These are phyloP conservation scores for Temnothorax longispinosus DNA, from an alignment of 1,140 invertebrate species.

Conservation along the genomic window DNA sequence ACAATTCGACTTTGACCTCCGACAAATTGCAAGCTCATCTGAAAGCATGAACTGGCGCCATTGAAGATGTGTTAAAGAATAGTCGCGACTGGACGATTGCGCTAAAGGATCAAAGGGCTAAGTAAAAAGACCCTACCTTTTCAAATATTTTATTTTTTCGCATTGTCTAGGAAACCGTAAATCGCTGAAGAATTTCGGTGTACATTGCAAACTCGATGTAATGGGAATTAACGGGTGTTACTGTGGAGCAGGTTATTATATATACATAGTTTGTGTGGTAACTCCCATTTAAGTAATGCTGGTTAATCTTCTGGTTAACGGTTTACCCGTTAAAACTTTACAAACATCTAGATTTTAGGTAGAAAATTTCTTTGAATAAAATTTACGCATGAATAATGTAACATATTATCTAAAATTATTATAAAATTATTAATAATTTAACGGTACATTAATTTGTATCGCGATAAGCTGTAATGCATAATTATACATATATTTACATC, in stretches of 20 bases:
- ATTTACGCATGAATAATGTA: background rate
- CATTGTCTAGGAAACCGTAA: background rate
- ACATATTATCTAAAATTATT: background rate
- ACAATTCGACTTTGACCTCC: slow-evolving; percentile 43
- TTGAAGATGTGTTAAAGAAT: slow-evolving; percentile 9
- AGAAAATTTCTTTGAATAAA: background rate
- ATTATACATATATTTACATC: background rate
- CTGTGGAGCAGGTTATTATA: slow-evolving; percentile 7
- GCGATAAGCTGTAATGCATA: background rate
- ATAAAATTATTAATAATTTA: slow-evolving; percentile 2
- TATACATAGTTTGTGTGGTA: slow-evolving; percentile 17
- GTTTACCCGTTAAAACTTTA: background rate
- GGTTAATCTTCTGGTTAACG: slow-evolving; percentile 32
- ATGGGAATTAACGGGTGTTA: slow-evolving; percentile 48
- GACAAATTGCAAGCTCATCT: slow-evolving; percentile 8
- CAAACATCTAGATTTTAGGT: background rate
- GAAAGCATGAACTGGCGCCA: background rate
- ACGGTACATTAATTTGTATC: background rate
- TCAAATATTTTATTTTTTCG: background rate
- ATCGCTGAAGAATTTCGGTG: background rate
- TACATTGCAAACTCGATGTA: background rate
- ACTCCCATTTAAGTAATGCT: slow-evolving; percentile 30
- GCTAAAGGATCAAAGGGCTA: background rate
- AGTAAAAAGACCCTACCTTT: background rate
- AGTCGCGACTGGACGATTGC: slow-evolving; percentile 27